Evolutionary conservation across 1,140 invertebrate species (phyloP), one percentile per base, ranked within the genome.

Genomic region (Ericerus pela): DNA sequence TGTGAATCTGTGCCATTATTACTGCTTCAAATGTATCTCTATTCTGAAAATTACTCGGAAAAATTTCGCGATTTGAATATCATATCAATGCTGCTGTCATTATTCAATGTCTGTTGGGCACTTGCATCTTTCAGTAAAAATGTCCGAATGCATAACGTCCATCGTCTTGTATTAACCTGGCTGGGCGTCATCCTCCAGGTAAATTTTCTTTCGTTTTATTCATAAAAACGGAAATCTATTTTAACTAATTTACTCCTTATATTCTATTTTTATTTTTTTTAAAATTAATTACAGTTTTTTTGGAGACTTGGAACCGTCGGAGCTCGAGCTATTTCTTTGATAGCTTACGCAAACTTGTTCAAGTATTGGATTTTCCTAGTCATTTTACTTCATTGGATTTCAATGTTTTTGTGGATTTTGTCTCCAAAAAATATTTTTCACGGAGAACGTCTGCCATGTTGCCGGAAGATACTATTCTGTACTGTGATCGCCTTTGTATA

Each of bases 51-150:
- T 55, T 60, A 64, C 4, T 63, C 64, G 14, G 58, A 64, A 8
- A 30, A 54, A 28, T 52, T 52, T 5, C 28, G 33, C 4, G 81
- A 90, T 66, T 66, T 91, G 53, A 84, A 85, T 60, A 77, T 83
- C 38, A 84, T 92, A n/a, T 87, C 87, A 0, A 81, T 83, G 2
- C 76, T 80, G 1, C 70, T 90, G 6, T 88, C 85, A 1, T 69
- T 93, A 3, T 84, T 91, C 71, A 87, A 81, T 57, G 81, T 90
- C 20, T 89, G 86, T 64, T 93, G 89, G 89, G 84, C 87, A 20
- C 72, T 94, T 18, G 88, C 88, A 16, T 90, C 86, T 54, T 93
- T 90, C 68, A 88, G 83, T 64, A 90, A 91, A 70, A 85, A 89
- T 67, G 80, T 88, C n/a, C 70, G 84, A 1, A 68, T 80, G 59